phyloP scores from a whole-genome alignment of 2,113 vertebrate species.

The Phalacrocorax pelagicus region DNA sequence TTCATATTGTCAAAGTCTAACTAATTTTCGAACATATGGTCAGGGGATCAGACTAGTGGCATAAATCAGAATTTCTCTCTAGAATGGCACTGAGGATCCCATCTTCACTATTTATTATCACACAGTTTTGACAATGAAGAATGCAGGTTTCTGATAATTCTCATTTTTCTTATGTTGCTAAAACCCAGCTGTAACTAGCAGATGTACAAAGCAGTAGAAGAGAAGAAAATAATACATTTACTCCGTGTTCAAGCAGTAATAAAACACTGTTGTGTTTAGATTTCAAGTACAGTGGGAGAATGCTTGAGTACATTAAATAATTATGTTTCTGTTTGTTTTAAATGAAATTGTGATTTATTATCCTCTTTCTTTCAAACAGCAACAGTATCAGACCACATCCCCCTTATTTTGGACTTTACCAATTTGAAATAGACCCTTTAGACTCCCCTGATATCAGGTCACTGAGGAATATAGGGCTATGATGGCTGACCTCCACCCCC shows the following conservation, averaged over 20 bases:
- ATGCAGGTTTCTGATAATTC: neutral
- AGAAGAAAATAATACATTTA: neutral
- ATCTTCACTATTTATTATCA: neutral
- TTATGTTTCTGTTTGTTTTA: neutral
- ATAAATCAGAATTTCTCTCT: neutral
- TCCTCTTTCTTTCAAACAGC: neutral
- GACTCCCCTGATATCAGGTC: neutral
- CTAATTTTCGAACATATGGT: neutral
- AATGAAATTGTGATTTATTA: neutral
- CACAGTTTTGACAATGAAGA: neutral
- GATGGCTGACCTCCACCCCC: neutral
- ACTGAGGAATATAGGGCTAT: neutral
- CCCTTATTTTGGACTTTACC: neutral
- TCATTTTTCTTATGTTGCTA: neutral
- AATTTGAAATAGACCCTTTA: neutral
- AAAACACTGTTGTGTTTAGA: neutral
- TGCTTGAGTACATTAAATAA: neutral
- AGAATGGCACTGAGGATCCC: neutral
- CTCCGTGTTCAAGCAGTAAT: neutral
- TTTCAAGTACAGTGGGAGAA: neutral
- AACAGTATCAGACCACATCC: neutral
- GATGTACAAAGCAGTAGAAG: neutral
- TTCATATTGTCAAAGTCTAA: neutral
- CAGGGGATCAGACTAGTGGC: neutral
- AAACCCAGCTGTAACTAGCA: neutral